A percentile compares a stretch with the other conserved stretches of the same genome.
phyloP scores from a whole-genome alignment of 2,888 invertebrate genomes.

The Bugulina stolonifera region DNA sequence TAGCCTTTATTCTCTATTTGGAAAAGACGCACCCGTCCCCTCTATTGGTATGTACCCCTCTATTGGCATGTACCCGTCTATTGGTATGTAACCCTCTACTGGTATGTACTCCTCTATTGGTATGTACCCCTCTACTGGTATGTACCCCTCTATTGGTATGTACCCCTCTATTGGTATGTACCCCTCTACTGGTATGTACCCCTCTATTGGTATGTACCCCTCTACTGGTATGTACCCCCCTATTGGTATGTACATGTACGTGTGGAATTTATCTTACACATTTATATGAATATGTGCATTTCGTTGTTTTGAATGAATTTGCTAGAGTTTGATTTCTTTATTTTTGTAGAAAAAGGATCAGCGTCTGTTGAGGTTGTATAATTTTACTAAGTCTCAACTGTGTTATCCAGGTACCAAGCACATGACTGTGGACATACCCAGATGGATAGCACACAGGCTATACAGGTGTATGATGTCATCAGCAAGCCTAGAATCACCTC shows the following conservation, averaged over 20 bases:
- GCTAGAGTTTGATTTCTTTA: too few relatives aligned
- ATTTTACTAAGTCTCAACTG: too few relatives aligned
- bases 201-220: not conserved
- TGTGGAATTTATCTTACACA: not conserved
- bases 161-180: not conserved
- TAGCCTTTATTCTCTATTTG: not conserved
- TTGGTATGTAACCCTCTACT: not conserved
- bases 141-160: not conserved
- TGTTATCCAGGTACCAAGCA: too few relatives aligned
- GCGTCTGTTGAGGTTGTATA: too few relatives aligned
- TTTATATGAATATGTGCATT: not conserved
- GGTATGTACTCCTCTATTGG: not conserved
- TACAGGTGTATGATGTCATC: slow-evolving; percentile 17
- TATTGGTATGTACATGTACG: not conserved
- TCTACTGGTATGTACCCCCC: not conserved
- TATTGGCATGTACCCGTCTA: too few relatives aligned
- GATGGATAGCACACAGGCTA: slow-evolving; percentile 14
- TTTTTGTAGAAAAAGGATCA: too few relatives aligned
- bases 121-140: not conserved
- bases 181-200: not conserved
- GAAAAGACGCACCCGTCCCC: not conserved
- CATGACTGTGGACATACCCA: slow-evolving; percentile 7
- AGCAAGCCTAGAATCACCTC: too few relatives aligned
- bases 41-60: too few relatives aligned
- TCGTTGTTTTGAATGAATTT: not conserved